Conservation (phyloP, 2,113 vertebrate genomes). For the Callospermophilus lateralis region DNA sequence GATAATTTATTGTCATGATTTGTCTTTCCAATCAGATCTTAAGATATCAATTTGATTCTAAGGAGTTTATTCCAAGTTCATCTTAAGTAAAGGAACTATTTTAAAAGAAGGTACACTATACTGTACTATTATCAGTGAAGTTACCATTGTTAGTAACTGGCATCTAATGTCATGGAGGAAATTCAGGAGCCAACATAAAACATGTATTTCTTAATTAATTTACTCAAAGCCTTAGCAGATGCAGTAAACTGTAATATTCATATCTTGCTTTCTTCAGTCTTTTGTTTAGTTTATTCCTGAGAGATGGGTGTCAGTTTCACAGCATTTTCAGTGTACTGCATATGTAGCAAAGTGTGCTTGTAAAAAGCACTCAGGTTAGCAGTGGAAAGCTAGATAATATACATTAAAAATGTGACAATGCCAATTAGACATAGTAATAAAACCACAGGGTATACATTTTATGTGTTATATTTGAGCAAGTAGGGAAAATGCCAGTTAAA, state of each 20-base stretch:
- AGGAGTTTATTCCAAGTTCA: neutral
- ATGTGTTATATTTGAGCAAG: neutral
- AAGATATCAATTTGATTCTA: neutral
- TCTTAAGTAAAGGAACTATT: neutral
- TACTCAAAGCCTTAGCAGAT: neutral
- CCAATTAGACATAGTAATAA: neutral
- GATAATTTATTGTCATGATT: neutral
- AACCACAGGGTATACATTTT: neutral
- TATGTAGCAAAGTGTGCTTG: neutral
- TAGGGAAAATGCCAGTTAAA: neutral
- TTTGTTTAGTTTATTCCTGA: neutral
- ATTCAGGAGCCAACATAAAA: neutral
- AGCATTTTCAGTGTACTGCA: neutral
- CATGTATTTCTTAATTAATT: neutral
- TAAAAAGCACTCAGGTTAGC: neutral
- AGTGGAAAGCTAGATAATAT: neutral
- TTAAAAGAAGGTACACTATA: neutral
- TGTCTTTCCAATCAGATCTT: neutral
- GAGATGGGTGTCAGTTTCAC: neutral
- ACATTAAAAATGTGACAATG: neutral
- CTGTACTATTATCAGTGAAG: neutral
- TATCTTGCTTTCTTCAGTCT: neutral
- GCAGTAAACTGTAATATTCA: neutral
- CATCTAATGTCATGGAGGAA: neutral
- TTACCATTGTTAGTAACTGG: neutral